These are phyloP conservation scores for Tangara arthus DNA, from an alignment of 2,797 vertebrate genomes.

Conservation along the genomic window DNA sequence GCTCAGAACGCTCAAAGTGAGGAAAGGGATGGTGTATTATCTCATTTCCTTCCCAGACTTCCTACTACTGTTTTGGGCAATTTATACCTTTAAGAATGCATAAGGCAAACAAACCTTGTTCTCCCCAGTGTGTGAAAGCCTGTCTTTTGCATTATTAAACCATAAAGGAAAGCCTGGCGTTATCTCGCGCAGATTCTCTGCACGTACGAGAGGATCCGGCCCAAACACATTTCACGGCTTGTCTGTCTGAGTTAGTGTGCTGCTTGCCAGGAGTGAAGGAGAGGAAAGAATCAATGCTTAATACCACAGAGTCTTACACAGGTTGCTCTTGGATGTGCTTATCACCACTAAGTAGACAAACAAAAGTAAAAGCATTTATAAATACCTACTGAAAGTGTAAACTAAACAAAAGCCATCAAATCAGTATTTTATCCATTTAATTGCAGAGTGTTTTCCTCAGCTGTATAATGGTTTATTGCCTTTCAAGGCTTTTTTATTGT, in stretches of 20 bases:
- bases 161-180: background rate
- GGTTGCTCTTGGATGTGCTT: slow-evolving; percentile 9
- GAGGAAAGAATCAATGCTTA: slow-evolving; percentile 45
- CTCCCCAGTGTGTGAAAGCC: slow-evolving; percentile 32
- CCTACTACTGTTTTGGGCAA: slow-evolving; percentile 63
- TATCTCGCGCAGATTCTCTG: slow-evolving; percentile 4
- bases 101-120: slow-evolving; percentile 46
- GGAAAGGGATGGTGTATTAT: slow-evolving; percentile 62
- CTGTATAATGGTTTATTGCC: background rate
- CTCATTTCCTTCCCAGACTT: slow-evolving; percentile 66
- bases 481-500: slow-evolving; percentile 35
- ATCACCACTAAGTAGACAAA: slow-evolving; percentile 9
- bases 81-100: slow-evolving; percentile 62
- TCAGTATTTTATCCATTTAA: slow-evolving; percentile 28
- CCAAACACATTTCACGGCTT: slow-evolving; percentile 47
- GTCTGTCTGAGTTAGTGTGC: slow-evolving; percentile 40
- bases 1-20: background rate
- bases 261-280: background rate
- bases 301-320: background rate
- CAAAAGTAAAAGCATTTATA: slow-evolving; percentile 8
- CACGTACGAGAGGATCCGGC: slow-evolving; percentile 31
- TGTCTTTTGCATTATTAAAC: slow-evolving; percentile 53
- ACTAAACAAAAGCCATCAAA: background rate
- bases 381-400: background rate
- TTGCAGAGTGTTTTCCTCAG: background rate